Percentiles rank a stretch among this genome's conserved stretches.
These are phyloP conservation scores for Drosophila barbarae DNA, from an alignment of 2,888 invertebrate genomes.

Conservation along the genomic window DNA sequence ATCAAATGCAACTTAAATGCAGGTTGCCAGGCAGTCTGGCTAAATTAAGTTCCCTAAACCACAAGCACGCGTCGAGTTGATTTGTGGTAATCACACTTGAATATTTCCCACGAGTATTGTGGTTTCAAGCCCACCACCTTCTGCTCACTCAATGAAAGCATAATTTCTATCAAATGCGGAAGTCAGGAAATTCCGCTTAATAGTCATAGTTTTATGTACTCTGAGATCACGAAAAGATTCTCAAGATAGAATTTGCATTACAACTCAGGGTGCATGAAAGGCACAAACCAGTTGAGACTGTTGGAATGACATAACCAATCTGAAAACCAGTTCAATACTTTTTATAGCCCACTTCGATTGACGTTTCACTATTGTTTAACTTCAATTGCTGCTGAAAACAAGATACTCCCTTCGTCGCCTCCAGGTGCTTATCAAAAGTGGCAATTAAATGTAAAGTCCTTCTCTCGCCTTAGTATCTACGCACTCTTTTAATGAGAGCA, in stretches of 20 bases:
- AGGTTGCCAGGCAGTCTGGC: not conserved
- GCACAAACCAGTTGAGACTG: not conserved
- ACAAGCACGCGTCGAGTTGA: constrained; percentile 12
- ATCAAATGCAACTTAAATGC: not conserved
- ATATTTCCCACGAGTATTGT: constrained; percentile 29
- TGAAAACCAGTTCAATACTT: constrained; percentile 22
- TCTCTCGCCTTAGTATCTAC: not conserved
- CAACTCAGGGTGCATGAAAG: constrained; percentile 6
- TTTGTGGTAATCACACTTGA: constrained; percentile 8
- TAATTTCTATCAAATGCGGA: constrained; percentile 5
- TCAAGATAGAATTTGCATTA: constrained; percentile 18
- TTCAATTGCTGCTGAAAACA: constrained; percentile 1
- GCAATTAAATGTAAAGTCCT: constrained; percentile 9
- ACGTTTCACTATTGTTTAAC: not conserved
- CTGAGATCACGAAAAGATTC: constrained; percentile 7
- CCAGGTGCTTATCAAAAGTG: not conserved
- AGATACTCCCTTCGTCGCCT: not conserved
- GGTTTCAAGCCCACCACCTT: constrained; percentile 6
- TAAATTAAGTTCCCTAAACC: constrained; percentile 7
- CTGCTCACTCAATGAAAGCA: constrained; percentile 1
- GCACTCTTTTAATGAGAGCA: constrained; percentile 18
- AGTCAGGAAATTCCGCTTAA: constrained; percentile 10
- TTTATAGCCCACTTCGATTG: constrained; percentile 15
- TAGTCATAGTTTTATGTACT: constrained; percentile 18
- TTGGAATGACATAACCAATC: constrained; percentile 19